These are phyloP conservation scores for Proisotoma minuta DNA, from an alignment of 2,888 invertebrate species.

Conservation along the genomic window DNA sequence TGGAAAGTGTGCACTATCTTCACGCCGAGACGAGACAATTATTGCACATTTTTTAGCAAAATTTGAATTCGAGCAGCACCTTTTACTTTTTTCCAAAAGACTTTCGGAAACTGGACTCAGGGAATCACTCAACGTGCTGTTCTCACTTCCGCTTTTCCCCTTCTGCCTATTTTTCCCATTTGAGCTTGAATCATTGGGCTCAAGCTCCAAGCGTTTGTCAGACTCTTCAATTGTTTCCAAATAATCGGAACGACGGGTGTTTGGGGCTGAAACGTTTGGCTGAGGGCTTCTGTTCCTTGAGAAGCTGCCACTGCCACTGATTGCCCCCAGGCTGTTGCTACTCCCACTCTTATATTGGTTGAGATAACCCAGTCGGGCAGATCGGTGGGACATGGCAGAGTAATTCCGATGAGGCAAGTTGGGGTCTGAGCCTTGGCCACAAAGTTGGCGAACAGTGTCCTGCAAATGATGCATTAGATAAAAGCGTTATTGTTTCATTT, in stretches of 20 bases:
- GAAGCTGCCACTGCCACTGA: neutral
- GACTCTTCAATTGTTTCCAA: neutral
- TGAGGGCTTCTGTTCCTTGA: too few species aligned
- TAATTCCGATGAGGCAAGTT: constrained; percentile 34
- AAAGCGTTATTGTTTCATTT: too few species aligned
- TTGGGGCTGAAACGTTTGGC: neutral
- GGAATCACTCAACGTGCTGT: neutral
- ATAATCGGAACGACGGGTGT: too few species aligned
- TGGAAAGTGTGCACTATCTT: neutral
- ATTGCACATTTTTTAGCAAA: too few species aligned
- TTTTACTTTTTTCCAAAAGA: neutral
- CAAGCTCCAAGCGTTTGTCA: neutral
- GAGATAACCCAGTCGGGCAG: constrained; percentile 30
- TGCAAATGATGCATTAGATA: constrained; percentile 11
- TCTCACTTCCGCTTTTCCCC: neutral
- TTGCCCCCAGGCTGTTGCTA: neutral
- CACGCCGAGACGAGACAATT: too few species aligned
- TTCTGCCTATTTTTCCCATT: neutral
- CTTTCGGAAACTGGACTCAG: neutral
- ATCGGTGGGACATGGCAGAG: constrained; percentile 38
- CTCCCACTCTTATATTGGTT: constrained; percentile 4
- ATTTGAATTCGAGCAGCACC: neutral
- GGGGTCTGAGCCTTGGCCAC: constrained; percentile 15
- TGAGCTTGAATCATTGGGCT: neutral
- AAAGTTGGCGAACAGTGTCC: constrained; percentile 41